These are phyloP conservation scores for Datnioides undecimradiatus DNA, from an alignment of 2,113 vertebrate species.

Conservation along the genomic window DNA sequence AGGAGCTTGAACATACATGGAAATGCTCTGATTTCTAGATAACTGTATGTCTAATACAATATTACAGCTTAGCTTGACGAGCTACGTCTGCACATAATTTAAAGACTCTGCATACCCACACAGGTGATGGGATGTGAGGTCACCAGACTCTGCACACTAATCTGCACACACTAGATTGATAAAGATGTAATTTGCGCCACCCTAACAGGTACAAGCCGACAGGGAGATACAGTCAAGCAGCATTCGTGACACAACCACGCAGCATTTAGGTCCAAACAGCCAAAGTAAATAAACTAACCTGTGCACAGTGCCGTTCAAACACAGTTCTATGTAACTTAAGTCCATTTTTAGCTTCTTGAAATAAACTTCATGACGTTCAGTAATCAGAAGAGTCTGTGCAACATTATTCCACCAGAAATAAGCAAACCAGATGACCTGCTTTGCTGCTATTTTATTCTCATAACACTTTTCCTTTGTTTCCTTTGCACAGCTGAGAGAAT, in stretches of 20 bases:
- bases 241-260: neutral
- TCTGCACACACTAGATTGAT: too few relatives aligned
- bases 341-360: neutral
- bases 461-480: neutral
- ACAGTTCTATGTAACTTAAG: neutral
- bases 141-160: neutral
- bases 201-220: neutral
- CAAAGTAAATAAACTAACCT: neutral
- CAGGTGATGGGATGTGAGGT: neutral
- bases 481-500: conserved; percentile 10
- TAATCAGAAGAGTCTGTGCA: neutral
- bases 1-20: too few relatives aligned
- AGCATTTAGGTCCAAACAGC: neutral
- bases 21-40: too few relatives aligned
- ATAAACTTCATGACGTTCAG: neutral
- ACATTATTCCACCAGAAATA: neutral
- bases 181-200: neutral
- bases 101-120: too few relatives aligned
- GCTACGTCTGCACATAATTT: too few relatives aligned
- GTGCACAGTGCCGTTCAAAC: neutral
- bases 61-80: too few relatives aligned
- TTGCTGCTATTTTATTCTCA: neutral
- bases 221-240: neutral
- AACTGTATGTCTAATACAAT: too few relatives aligned
- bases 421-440: conserved; percentile 2